Evolutionary conservation across 2,797 vertebrate genomes (phyloP).

Genomic region (Spea hammondii): DNA sequence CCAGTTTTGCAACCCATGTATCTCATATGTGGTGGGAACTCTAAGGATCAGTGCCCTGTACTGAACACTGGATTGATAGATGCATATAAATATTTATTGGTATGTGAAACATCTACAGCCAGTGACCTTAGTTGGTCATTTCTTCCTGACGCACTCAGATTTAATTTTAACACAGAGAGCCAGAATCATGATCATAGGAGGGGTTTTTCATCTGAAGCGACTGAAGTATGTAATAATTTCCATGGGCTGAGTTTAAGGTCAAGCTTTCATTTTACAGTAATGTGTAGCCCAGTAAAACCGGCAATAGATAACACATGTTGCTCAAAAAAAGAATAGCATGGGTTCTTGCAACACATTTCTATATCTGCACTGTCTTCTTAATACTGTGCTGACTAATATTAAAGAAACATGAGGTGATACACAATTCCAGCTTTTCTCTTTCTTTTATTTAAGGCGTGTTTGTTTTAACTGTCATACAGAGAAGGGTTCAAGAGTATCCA

Average conservation of each 20-base stretch:
- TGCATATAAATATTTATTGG: background rate
- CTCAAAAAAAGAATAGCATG: background rate
- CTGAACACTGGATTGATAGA: background rate
- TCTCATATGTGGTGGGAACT: background rate
- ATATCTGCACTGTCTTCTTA: background rate
- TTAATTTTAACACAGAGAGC: conserved; percentile 14
- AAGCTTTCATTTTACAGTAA: conserved; percentile 20
- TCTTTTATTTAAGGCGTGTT: too few species aligned
- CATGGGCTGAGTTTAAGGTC: conserved; percentile 21
- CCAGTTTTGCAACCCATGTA: too few species aligned
- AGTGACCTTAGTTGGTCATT: background rate
- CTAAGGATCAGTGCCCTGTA: background rate
- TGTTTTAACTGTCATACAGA: too few species aligned
- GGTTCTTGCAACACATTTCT: background rate
- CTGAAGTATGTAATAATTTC: conserved; percentile 31
- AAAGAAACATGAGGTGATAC: background rate
- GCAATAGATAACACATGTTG: conserved; percentile 19
- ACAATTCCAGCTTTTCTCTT: background rate
- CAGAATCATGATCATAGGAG: conserved; percentile 11
- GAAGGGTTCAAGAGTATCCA: too few species aligned
- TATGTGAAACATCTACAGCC: background rate
- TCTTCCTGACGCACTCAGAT: conserved; percentile 22
- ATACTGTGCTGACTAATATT: background rate
- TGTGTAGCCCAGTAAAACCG: conserved; percentile 6
- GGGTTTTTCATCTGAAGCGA: conserved; percentile 25